Conservation (phyloP, 1,140 invertebrate species). For the Neelides sp. region DNA sequence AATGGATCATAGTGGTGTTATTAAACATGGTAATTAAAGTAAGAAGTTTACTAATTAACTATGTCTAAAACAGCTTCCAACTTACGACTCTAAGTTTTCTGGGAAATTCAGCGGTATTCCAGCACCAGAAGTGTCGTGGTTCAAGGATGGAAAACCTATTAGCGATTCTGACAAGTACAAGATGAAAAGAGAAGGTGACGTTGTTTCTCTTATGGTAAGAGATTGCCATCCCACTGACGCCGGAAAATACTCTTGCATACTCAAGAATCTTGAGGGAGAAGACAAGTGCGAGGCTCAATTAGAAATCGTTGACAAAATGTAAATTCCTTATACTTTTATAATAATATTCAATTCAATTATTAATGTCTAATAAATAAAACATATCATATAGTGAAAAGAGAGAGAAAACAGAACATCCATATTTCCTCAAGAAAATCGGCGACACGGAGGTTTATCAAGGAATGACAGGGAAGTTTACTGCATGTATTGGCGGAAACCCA, state of each 20-base stretch:
- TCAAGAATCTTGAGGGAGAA: slow-evolving; percentile 65
- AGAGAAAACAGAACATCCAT: slow-evolving; percentile 64
- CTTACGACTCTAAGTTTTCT: slow-evolving; percentile 63
- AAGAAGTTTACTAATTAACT: neutral
- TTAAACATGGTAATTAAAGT: neutral
- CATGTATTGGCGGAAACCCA: slow-evolving; percentile 68
- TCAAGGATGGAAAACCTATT: slow-evolving; percentile 40
- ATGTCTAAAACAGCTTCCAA: slow-evolving; percentile 43
- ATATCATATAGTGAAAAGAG: slow-evolving; percentile 46
- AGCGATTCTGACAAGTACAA: slow-evolving; percentile 56
- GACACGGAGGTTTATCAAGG: slow-evolving; percentile 75
- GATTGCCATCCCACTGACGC: slow-evolving; percentile 53
- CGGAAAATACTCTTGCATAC: slow-evolving; percentile 62
- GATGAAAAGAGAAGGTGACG: slow-evolving; percentile 63
- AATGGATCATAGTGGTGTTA: too few relatives aligned
- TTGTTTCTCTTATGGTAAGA: slow-evolving; percentile 49
- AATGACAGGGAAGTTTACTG: slow-evolving; percentile 82
- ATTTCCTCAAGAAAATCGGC: slow-evolving; percentile 76
- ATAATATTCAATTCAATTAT: neutral
- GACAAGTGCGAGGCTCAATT: slow-evolving; percentile 60
- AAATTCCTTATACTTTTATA: slow-evolving; percentile 35
- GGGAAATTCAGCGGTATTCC: slow-evolving; percentile 40
- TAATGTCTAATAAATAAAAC: neutral
- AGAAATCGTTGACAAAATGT: slow-evolving; percentile 69
- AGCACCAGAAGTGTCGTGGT: neutral